A percentile compares a stretch with the other conserved stretches of the same genome.
Conservation (phyloP, 2,113 vertebrate species). For the Onychorhynchus coronatus region DNA sequence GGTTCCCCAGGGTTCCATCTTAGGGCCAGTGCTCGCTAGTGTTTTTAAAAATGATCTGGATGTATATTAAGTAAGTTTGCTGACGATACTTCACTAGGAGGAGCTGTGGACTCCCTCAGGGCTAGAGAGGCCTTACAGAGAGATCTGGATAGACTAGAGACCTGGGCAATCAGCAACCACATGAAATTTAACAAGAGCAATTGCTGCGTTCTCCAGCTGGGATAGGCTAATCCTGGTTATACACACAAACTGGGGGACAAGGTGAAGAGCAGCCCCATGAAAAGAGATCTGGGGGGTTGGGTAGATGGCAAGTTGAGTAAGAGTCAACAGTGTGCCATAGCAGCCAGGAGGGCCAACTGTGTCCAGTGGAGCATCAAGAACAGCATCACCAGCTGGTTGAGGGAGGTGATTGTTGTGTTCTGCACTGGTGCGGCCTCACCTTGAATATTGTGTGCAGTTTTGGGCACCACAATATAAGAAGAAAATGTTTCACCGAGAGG, state of each 20-base stretch:
- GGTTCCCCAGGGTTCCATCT: neutral
- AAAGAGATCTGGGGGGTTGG: neutral
- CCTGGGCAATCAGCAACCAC: neutral
- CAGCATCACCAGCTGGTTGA: fast-evolving
- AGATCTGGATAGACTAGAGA: neutral
- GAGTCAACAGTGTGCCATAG: neutral
- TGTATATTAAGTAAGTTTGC: neutral
- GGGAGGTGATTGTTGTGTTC: neutral
- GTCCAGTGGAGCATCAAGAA: neutral
- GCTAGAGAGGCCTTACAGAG: neutral
- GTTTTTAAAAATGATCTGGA: neutral
- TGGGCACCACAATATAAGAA: neutral
- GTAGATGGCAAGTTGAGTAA: fast-evolving
- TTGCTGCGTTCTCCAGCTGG: neutral
- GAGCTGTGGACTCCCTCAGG: neutral
- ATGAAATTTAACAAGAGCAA: neutral
- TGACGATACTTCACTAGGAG: fast-evolving
- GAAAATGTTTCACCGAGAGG: no score
- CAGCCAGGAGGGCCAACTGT: fast-evolving
- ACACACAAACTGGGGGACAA: fast-evolving
- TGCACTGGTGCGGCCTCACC: fast-evolving
- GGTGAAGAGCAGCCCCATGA: fast-evolving
- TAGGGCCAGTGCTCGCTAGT: neutral
- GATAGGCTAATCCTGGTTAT: neutral
- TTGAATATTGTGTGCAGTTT: fast-evolving